These are phyloP conservation scores for Montipora capricornis DNA, from an alignment of 64 coral and sea anemone species.

Conservation along the genomic window DNA sequence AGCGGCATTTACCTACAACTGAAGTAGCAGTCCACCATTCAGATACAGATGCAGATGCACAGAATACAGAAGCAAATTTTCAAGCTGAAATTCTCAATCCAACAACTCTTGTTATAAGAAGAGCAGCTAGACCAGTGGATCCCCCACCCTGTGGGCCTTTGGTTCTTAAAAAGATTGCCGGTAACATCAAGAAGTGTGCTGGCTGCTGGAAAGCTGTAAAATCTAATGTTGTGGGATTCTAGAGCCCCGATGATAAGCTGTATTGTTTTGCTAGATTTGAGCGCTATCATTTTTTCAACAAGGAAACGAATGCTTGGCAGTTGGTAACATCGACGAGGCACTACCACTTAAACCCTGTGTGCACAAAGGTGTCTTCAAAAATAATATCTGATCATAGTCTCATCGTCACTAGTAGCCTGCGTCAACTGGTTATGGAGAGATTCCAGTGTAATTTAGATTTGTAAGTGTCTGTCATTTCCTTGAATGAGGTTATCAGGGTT, in stretches of 20 bases:
- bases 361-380: background rate
- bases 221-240: background rate
- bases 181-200: constrained; percentile 47
- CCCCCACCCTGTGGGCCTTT: constrained; percentile 44
- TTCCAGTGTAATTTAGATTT: constrained; percentile 13
- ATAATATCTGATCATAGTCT: constrained; percentile 8
- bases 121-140: background rate
- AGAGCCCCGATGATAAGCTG: background rate
- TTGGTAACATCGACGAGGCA: background rate
- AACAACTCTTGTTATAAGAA: too few relatives aligned
- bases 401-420: constrained; percentile 35
- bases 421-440: constrained; percentile 10
- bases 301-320: background rate
- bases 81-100: too few relatives aligned
- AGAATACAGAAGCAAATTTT: too few relatives aligned
- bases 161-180: constrained; percentile 20
- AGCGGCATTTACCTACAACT: too few relatives aligned
- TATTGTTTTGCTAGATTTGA: background rate
- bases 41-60: too few relatives aligned
- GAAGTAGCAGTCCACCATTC: too few relatives aligned
- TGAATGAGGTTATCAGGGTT: background rate
- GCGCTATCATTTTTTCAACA: background rate
- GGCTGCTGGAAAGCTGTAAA: constrained; percentile 12
- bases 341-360: too few relatives aligned
- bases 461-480: background rate